Evolutionary conservation across 2,113 vertebrate species (phyloP).

Genomic region (Neodon shergylaensis): DNA sequence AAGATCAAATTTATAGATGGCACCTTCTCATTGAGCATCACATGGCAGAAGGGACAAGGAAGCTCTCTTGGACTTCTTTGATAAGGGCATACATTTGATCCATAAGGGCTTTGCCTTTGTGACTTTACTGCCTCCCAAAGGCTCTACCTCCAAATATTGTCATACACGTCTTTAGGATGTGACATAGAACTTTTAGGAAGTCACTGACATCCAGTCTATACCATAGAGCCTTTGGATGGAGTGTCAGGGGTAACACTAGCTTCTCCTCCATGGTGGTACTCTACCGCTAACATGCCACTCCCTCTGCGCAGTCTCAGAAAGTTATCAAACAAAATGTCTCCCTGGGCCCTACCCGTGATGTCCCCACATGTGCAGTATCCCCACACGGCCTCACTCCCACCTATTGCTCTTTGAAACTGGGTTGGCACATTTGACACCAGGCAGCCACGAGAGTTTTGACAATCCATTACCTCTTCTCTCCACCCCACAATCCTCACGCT

Average conservation of each 20-base stretch:
- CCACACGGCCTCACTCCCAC: not conserved
- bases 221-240: not conserved
- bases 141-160: not conserved
- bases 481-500: conserved; percentile 10
- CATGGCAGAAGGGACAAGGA: not conserved
- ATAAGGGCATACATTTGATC: not conserved
- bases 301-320: not conserved
- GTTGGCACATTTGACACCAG: not conserved
- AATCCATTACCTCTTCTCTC: not conserved
- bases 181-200: not conserved
- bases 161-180: not conserved
- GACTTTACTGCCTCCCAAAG: not conserved
- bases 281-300: not conserved
- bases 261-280: not conserved
- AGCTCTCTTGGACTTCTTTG: not conserved
- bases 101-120: not conserved
- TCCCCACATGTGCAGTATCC: not conserved
- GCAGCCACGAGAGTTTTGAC: not conserved
- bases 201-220: not conserved
- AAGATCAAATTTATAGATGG: not conserved
- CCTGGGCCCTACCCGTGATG: not conserved
- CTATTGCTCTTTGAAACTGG: not conserved
- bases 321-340: not conserved
- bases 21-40: not conserved
- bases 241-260: not conserved